Percentiles rank a stretch among this genome's conserved stretches.
phyloP scores from a whole-genome alignment of 2,113 vertebrate genomes.

The Rana temporaria region DNA sequence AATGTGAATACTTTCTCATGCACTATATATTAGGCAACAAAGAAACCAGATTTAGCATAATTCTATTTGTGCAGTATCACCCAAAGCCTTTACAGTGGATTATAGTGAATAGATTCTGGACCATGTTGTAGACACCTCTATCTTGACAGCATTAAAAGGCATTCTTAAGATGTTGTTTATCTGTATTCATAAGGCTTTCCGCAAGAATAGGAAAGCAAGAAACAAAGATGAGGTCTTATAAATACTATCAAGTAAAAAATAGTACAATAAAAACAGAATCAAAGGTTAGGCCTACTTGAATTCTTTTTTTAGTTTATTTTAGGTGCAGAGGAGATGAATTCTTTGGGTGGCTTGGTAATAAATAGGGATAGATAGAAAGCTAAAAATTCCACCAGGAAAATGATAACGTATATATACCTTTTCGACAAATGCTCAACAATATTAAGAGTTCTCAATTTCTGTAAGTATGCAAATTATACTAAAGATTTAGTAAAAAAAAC shows the following conservation, averaged over 20 bases:
- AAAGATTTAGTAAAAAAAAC: too few species aligned
- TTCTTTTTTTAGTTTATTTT: too few species aligned
- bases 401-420: neutral
- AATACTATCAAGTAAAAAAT: neutral
- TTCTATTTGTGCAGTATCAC: neutral
- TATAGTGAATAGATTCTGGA: neutral
- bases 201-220: neutral
- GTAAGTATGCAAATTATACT: too few species aligned
- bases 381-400: neutral
- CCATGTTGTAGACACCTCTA: neutral
- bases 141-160: constrained; percentile 17
- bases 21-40: neutral
- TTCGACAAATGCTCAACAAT: neutral
- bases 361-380: neutral
- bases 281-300: neutral
- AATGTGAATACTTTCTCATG: too few species aligned
- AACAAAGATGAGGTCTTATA: neutral
- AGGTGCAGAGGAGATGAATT: too few species aligned
- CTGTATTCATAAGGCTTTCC: neutral
- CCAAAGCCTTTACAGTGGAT: neutral
- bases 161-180: neutral
- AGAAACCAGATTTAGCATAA: neutral
- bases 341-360: too few species aligned
- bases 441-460: neutral
- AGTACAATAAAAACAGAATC: neutral